Conservation (phyloP, 2,888 invertebrate species). For the Drosophila macrospina region DNA sequence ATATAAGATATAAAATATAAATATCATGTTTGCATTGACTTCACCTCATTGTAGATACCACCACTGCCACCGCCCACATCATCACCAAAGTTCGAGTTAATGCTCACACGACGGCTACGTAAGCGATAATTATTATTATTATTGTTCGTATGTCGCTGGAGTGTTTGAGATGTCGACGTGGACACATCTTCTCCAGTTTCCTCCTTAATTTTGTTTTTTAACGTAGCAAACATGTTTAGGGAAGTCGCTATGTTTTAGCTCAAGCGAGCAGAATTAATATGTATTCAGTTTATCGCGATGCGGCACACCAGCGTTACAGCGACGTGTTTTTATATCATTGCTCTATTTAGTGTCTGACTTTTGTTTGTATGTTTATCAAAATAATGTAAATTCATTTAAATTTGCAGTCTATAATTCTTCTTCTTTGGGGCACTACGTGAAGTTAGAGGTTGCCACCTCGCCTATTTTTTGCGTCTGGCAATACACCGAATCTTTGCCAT, state of each 20-base stretch:
- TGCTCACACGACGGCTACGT: conserved; percentile 83
- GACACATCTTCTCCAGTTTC: conserved; percentile 93
- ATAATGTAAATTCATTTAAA: conserved; percentile 75
- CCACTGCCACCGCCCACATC: conserved; percentile 60
- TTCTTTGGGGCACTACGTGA: conserved; percentile 41
- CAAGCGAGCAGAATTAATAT: conserved; percentile 11
- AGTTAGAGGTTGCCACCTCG: conserved; percentile 53
- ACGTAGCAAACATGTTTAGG: conserved; percentile 91
- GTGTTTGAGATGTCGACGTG: conserved; percentile 53
- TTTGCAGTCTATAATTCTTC: conserved; percentile 48
- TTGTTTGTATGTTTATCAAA: conserved; percentile 61
- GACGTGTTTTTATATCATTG: conserved; percentile 57
- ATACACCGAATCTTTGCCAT: conserved; percentile 6
- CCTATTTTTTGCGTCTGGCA: conserved; percentile 38
- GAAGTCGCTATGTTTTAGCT: conserved; percentile 5
- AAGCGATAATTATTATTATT: conserved; percentile 81
- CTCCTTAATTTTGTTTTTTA: conserved; percentile 95
- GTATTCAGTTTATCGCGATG: conserved; percentile 26
- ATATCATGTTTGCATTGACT: conserved; percentile 39
- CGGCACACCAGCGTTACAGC: conserved; percentile 19
- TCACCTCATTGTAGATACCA: conserved; percentile 57
- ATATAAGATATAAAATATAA: conserved; percentile 9
- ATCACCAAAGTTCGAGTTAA: conserved; percentile 83
- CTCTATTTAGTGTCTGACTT: conserved; percentile 41
- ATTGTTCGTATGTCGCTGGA: conserved; percentile 56